These are phyloP conservation scores for Drosophila subsilvestris DNA, from an alignment of 2,888 invertebrate species.

Conservation along the genomic window DNA sequence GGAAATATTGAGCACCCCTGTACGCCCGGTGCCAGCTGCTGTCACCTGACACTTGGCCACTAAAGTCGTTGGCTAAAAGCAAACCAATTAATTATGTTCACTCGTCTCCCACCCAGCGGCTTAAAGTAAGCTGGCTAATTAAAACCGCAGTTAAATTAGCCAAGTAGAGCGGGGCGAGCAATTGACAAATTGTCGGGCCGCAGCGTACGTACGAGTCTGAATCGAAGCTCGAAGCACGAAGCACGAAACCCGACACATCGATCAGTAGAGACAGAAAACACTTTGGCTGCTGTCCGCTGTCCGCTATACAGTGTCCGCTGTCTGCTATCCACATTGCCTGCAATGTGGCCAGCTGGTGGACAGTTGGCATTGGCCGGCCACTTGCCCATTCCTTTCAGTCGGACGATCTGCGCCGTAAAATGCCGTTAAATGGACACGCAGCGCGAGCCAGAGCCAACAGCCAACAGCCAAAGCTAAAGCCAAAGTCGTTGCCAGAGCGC, in stretches of 20 bases:
- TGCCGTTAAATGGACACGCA: conserved; percentile 70
- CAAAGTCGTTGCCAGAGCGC: conserved; percentile 16
- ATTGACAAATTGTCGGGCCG: conserved; percentile 46
- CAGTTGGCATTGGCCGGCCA: conserved; percentile 8
- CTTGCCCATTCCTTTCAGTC: conserved; percentile 1
- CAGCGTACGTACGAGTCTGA: conserved; percentile 14
- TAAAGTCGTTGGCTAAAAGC: background rate
- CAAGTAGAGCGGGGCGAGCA: conserved; percentile 40
- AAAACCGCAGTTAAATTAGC: conserved; percentile 51
- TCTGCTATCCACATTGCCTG: background rate
- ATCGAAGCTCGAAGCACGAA: conserved; percentile 3
- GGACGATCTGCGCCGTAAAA: conserved; percentile 30
- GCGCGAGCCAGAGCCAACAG: conserved; percentile 28
- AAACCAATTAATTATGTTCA: conserved; percentile 13
- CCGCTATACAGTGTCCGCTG: background rate
- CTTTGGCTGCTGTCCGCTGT: conserved; percentile 42
- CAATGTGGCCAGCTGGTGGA: conserved; percentile 32
- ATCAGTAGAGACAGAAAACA: conserved; percentile 49
- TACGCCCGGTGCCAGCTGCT: too few relatives aligned
- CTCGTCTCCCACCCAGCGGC: conserved; percentile 10
- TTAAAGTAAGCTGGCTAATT: conserved; percentile 31
- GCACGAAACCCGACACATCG: conserved; percentile 38
- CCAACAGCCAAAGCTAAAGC: conserved; percentile 1
- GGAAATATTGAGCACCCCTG: too few relatives aligned
- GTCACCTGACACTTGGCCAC: background rate